Conservation (phyloP, 2,888 invertebrate genomes). For the Eilema caniola region DNA sequence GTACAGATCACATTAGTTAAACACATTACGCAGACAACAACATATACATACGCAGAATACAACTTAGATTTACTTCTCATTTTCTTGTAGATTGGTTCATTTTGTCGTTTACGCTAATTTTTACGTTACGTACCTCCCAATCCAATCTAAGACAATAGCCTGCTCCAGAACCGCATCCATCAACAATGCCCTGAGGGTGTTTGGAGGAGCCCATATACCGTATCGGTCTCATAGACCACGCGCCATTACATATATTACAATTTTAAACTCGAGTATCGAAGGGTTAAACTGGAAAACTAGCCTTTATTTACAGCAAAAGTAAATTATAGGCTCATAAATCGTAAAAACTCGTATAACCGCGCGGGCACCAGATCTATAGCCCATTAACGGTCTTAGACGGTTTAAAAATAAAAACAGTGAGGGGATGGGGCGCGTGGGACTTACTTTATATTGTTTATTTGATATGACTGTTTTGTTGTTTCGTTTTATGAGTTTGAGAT, state of each 20-base stretch:
- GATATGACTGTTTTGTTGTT: not conserved
- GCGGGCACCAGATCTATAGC: constrained; percentile 24
- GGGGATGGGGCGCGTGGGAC: not conserved
- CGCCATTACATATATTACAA: not conserved
- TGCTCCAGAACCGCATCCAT: not conserved
- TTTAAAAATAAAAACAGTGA: constrained; percentile 40
- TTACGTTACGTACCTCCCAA: no score
- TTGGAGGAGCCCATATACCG: not conserved
- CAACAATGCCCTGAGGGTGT: not conserved
- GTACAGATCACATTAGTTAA: no score
- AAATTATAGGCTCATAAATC: constrained; percentile 47
- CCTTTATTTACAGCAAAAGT: constrained; percentile 21
- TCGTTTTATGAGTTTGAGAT: not conserved
- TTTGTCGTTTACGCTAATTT: no score
- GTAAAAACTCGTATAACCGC: constrained; percentile 24
- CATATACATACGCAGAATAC: no score
- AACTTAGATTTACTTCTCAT: no score
- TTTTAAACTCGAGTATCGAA: not conserved
- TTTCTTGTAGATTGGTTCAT: no score
- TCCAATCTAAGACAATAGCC: not conserved
- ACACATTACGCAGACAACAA: no score
- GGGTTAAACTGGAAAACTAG: constrained; percentile 17
- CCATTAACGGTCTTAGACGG: constrained; percentile 32
- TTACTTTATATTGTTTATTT: not conserved
- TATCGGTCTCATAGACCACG: not conserved